Base-by-base conservation (phyloP, 2,797 vertebrate species). In the Sebastes flavidus region DNA sequence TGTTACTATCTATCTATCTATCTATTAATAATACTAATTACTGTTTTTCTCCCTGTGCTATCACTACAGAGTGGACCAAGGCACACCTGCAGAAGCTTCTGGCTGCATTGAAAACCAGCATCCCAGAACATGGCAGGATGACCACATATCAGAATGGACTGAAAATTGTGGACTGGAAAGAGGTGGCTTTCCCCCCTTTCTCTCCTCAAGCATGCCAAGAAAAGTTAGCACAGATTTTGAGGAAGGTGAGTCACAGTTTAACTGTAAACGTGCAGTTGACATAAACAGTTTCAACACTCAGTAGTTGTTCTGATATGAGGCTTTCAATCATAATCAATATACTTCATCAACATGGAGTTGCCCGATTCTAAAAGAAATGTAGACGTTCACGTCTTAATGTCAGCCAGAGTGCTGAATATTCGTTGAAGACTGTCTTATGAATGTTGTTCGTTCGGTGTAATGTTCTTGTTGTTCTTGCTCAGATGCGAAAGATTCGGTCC, bases 141-240 rank as follows among this genome's bases (percentile, higher is more conserved):
- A 25, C 2, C 1, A 84, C 83, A 59, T 98, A 96, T 78, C 92
- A 75, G 65, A 93, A 86, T 34, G 96, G 92, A 0, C 91, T 97
- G 84, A 97, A 95, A 46, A 90, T 85, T 67, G 55, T 98, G 75
- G 94, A 98, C 4, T 99, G 98, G 98, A 87, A 96, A 20, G 94
- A 96, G 68, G 95, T 99, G 84, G 94, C 97, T 13, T 98, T 99
- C 83, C 94, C 95, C 34, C 96, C 97, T 30, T 97, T 96, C 87
- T 96, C 97, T 9, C 91, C 97, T 20, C 94, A 96, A 72, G 96
- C 94, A 92, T 99, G 98, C 93, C 91, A 93, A 75, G 88, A 95
- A 38, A 98, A 97, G 86, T 98, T 97, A 97, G 86, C 84, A 62
- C 90, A 96, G 61, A 95, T 98, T 18, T 95, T 96, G 2, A 91